Evolutionary conservation across 2,113 vertebrate genomes (phyloP).

Genomic region (Hipposideros armiger): DNA sequence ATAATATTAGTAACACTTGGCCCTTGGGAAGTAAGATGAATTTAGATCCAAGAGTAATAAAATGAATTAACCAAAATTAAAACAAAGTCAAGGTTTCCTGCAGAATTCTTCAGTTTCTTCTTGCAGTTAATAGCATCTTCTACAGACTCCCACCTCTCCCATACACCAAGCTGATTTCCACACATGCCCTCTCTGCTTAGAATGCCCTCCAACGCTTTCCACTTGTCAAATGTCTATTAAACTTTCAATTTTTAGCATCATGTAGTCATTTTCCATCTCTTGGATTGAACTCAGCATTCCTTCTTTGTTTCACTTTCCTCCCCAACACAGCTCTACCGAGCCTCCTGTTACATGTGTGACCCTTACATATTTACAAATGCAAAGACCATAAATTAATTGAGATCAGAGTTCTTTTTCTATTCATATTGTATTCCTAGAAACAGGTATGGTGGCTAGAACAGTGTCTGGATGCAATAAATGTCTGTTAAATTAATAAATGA

Average conservation of each 20-base stretch:
- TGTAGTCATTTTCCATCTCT: not conserved
- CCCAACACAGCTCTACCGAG: not conserved
- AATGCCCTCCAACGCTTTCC: not conserved
- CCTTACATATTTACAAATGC: not conserved
- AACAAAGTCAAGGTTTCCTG: not conserved
- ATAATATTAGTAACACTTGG: not conserved
- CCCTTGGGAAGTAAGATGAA: not conserved
- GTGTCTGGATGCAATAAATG: not conserved
- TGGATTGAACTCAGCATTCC: not conserved
- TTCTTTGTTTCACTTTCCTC: not conserved
- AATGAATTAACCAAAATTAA: not conserved
- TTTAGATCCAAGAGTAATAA: not conserved
- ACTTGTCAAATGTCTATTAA: not conserved
- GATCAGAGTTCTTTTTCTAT: not conserved
- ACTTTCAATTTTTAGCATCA: not conserved
- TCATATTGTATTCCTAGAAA: not conserved
- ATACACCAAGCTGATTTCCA: not conserved
- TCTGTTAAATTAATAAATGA: slow-evolving; percentile 45
- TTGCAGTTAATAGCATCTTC: not conserved
- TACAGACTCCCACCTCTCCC: no score
- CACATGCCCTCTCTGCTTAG: not conserved
- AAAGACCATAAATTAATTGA: not conserved
- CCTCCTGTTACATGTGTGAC: not conserved
- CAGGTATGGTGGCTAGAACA: not conserved
- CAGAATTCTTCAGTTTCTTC: not conserved